Base-by-base conservation (phyloP, 1,140 invertebrate genomes). In the Heliconius melpomene region DNA sequence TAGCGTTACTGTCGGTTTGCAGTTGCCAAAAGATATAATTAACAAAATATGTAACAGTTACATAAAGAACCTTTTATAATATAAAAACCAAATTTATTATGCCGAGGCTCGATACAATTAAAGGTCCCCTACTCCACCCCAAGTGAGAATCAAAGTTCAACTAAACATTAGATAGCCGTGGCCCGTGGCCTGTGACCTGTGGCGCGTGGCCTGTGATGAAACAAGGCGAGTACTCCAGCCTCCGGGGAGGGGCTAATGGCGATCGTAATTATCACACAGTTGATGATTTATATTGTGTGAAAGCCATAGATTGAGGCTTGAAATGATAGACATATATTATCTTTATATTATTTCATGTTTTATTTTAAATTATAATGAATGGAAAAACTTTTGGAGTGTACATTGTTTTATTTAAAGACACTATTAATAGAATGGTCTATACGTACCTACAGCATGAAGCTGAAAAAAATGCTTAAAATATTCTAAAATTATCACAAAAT, bases 171-270 rank as follows among this genome's bases (percentile, higher is more conserved):
- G 70, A 77, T 46, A 70, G 70, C 50, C 7, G 40, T 46, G 40
- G 40, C 13, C 40, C 13, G 40, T 16, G 40, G 5, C 40, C 2
- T 46, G 40, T 46, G 13, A 13, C 40, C 73, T 60, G 79, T 78
- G 80, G n/a, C n/a, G n/a, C n/a, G n/a, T 46, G 13, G 40, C 40
- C 73, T 60, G 79, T 78, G 80, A 82, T 75, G 84, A 85, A 87
- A 87, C 84, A 84, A 73, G 73, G 82, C 66, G 54, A 78, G 86
- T 85, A 85, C 79, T 74, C 32, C 32, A 7, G 32, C 32, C 32
- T 36, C 32, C 40, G 66, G 40, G 82, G 82, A 82, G 81, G 84
- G 83, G 85, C 82, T 89, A 88, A 89, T 88, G 87, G 83, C 83
- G 76, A 60, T 82, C 79, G 84, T 83, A 87, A 89, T 89, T 89